Evolutionary conservation across 2,797 vertebrate species (phyloP).

Genomic region (Molossus molossus): DNA sequence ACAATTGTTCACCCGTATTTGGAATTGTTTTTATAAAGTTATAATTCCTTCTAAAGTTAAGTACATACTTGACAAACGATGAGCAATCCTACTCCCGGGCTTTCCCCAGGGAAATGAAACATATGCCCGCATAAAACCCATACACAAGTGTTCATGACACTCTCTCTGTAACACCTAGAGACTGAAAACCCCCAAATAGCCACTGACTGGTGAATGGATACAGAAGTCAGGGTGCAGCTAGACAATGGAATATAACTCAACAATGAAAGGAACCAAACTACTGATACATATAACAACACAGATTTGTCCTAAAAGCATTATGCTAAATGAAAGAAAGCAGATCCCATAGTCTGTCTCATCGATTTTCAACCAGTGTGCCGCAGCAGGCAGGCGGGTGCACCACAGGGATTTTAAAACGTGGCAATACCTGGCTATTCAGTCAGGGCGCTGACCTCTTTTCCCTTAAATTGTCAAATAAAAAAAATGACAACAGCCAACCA

Average conservation of each 20-base stretch:
- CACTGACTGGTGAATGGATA: background rate
- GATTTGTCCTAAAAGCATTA: background rate
- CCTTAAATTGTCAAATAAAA: no score
- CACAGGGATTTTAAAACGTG: background rate
- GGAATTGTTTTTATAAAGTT: background rate
- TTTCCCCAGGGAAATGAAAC: constrained; percentile 28
- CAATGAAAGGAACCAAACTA: background rate
- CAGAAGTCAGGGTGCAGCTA: background rate
- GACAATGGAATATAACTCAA: background rate
- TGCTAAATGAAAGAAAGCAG: background rate
- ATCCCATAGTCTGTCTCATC: background rate
- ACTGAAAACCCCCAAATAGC: background rate
- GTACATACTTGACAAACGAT: background rate
- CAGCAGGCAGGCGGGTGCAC: background rate
- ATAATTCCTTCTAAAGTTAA: background rate
- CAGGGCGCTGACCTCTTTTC: background rate
- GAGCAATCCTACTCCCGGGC: background rate
- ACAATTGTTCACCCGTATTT: background rate
- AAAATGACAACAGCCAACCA: no score
- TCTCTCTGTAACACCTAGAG: background rate
- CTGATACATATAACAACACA: background rate
- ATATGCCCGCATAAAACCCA: background rate
- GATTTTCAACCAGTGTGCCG: background rate
- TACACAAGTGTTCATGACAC: background rate
- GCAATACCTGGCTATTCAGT: no score